phyloP scores from a whole-genome alignment of 2,113 vertebrate genomes.

The Pseudopodoces humilis region DNA sequence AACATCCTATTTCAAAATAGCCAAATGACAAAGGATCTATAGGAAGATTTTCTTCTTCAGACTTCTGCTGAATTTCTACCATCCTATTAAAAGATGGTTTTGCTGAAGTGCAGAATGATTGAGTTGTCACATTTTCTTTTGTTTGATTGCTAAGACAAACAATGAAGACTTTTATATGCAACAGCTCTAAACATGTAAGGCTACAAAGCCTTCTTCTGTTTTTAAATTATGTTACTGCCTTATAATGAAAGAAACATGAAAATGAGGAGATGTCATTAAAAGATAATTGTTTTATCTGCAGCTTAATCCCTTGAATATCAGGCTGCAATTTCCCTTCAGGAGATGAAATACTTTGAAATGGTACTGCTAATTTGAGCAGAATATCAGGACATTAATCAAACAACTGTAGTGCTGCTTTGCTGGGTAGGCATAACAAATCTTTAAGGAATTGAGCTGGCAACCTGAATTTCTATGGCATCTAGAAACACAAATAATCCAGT shows the following conservation, averaged over 20 bases:
- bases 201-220: neutral
- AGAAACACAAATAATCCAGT: neutral
- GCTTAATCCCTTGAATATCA: slow-evolving; percentile 21
- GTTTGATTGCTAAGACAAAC: neutral
- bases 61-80: neutral
- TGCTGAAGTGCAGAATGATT: neutral
- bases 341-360: slow-evolving; percentile 45
- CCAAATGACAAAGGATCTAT: neutral
- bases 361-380: slow-evolving; percentile 35
- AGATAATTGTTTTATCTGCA: slow-evolving; percentile 47
- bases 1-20: neutral
- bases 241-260: slow-evolving; percentile 28
- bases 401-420: neutral
- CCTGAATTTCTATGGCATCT: neutral
- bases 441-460: neutral
- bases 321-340: slow-evolving; percentile 24
- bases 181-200: neutral
- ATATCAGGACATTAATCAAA: slow-evolving; percentile 47
- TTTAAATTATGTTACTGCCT: neutral
- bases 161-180: neutral
- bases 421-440: neutral
- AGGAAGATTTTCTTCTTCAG: neutral
- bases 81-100: neutral
- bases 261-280: slow-evolving; percentile 25
- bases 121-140: neutral